Evolutionary conservation across 2,888 invertebrate genomes (phyloP).

Genomic region (Cephus spinipes): DNA sequence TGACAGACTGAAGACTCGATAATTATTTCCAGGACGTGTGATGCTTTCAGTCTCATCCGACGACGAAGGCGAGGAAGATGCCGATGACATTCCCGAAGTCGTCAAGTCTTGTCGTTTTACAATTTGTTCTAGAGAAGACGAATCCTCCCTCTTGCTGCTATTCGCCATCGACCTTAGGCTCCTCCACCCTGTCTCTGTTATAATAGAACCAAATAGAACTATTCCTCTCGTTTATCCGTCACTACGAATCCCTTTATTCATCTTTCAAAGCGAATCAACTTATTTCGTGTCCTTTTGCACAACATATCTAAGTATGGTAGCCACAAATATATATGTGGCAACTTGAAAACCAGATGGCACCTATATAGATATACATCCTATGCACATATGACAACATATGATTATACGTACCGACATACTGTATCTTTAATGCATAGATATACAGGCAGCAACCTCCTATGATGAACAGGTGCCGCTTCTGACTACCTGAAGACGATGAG

Average conservation of each 20-base stretch:
- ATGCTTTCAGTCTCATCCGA: conserved; percentile 36
- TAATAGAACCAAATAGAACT: not conserved
- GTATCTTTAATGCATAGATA: not conserved
- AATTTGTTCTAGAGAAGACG: not conserved
- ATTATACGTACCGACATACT: not conserved
- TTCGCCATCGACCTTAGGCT: not conserved
- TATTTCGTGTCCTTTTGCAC: not conserved
- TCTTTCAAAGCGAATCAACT: not conserved
- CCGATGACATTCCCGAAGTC: conserved; percentile 2
- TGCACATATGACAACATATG: not conserved
- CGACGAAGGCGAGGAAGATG: conserved; percentile 43
- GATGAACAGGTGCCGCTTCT: not conserved
- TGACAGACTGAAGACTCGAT: conserved; percentile 16
- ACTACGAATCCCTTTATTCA: not conserved
- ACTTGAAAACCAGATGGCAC: not conserved
- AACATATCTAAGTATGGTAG: not conserved
- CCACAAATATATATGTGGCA: not conserved
- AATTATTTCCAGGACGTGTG: conserved; percentile 20
- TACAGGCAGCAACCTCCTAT: not conserved
- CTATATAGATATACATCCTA: not conserved
- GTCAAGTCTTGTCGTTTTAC: not conserved
- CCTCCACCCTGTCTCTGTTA: not conserved
- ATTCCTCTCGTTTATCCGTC: not conserved
- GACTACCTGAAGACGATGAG: not conserved
- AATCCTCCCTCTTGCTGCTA: not conserved